Evolutionary conservation across 2,888 invertebrate species (phyloP).

Genomic region (Proisotoma minuta): DNA sequence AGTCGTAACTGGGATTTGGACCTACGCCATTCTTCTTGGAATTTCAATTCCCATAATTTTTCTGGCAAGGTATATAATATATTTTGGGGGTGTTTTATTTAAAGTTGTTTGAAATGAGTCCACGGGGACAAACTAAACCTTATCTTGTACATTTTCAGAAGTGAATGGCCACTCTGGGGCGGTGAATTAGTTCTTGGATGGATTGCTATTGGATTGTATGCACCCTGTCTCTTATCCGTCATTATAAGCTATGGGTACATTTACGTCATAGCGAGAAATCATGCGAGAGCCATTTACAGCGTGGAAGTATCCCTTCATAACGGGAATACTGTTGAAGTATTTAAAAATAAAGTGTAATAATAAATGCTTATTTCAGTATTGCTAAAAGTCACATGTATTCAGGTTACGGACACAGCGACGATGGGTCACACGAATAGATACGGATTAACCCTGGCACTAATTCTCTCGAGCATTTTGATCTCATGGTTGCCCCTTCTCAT

Average conservation of each 20-base stretch:
- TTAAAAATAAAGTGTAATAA: too few species aligned
- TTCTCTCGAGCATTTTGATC: conserved; percentile 60
- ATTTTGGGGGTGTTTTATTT: too few species aligned
- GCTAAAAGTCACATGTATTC: neutral
- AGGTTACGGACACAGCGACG: conserved; percentile 35
- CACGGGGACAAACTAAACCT: too few species aligned
- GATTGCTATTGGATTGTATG: conserved; percentile 55
- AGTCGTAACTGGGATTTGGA: conserved; percentile 59
- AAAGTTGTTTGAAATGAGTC: too few species aligned
- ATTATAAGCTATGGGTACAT: conserved; percentile 62
- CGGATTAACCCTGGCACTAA: conserved; percentile 60
- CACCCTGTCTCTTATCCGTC: conserved; percentile 58
- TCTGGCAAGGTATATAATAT: conserved; percentile 22
- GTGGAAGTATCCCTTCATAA: conserved; percentile 28
- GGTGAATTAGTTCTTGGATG: conserved; percentile 38
- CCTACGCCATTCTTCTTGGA: conserved; percentile 58
- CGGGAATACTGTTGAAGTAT: conserved; percentile 38
- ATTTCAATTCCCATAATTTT: conserved; percentile 30
- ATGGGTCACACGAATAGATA: conserved; percentile 54
- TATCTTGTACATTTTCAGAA: too few species aligned
- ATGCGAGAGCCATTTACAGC: conserved; percentile 51
- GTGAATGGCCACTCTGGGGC: conserved; percentile 8
- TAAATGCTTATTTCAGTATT: neutral
- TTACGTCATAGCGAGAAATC: conserved; percentile 60
- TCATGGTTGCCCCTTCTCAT: conserved; percentile 63